Evolutionary conservation across 2,797 vertebrate species (phyloP).

Genomic region (Acanthurus lineatus): DNA sequence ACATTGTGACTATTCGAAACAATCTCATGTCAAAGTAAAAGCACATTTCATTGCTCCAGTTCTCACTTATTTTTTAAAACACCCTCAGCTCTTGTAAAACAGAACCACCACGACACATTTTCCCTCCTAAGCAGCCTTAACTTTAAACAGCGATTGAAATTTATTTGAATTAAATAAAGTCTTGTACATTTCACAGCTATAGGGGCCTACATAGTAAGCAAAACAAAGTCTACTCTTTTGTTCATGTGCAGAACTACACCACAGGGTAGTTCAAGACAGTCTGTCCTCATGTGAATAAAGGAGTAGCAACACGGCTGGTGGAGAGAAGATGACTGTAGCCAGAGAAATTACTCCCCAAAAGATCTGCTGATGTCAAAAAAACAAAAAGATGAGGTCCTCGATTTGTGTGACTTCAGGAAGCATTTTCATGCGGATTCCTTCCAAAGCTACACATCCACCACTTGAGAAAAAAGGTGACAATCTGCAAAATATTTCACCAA

Average conservation of each 20-base stretch:
- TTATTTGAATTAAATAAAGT: slow-evolving; percentile 92
- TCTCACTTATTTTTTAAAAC: no score
- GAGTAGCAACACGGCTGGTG: slow-evolving; percentile 9
- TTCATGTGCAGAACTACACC: slow-evolving; percentile 76
- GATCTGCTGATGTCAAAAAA: slow-evolving; percentile 22
- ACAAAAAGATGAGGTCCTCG: slow-evolving; percentile 7
- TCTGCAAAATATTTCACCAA: slow-evolving; percentile 41
- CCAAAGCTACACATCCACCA: slow-evolving; percentile 40
- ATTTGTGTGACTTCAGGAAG: slow-evolving; percentile 47
- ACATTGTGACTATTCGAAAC: no score
- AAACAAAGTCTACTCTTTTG: slow-evolving; percentile 76
- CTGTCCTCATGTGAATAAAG: slow-evolving; percentile 16
- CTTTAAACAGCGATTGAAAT: slow-evolving; percentile 92
- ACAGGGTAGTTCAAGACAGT: slow-evolving; percentile 74
- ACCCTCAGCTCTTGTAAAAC: background rate
- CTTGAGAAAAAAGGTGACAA: slow-evolving; percentile 26
- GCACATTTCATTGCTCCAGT: no score
- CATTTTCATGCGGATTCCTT: slow-evolving; percentile 58
- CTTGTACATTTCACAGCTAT: slow-evolving; percentile 92
- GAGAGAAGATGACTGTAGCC: slow-evolving; percentile 15
- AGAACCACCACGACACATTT: slow-evolving; percentile 32
- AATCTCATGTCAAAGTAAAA: no score
- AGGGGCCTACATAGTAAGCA: slow-evolving; percentile 98
- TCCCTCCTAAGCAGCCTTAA: slow-evolving; percentile 86
- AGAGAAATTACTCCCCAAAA: slow-evolving; percentile 16